Conservation (phyloP, 92 coral and sea anemone genomes). For the Porites rus region DNA sequence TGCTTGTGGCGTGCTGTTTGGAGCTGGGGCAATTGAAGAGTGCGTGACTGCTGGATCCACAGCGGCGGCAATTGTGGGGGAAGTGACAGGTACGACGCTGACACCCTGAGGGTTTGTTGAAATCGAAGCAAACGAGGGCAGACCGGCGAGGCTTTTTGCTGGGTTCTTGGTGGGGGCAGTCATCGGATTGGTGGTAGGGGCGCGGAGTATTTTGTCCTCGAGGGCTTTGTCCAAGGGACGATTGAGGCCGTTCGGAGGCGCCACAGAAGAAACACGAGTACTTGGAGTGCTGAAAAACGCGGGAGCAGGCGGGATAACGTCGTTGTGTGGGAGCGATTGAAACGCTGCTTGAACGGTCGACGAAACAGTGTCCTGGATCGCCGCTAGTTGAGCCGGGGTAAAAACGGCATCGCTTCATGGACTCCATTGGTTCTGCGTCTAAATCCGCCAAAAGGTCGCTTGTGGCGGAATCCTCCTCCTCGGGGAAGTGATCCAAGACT, state of each 20-base stretch:
- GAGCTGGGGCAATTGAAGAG: constrained; percentile 18
- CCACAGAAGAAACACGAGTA: neutral
- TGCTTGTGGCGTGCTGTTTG: neutral
- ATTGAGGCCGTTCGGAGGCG: neutral
- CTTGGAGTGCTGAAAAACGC: neutral
- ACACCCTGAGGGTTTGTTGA: constrained; percentile 33
- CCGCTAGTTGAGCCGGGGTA: no score
- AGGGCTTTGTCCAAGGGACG: constrained; percentile 9
- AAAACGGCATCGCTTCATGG: no score
- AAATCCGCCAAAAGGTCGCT: no score
- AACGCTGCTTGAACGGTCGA: no score
- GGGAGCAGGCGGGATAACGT: neutral
- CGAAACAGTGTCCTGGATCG: no score
- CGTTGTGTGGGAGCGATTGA: no score
- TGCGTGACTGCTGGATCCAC: neutral
- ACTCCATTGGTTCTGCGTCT: no score
- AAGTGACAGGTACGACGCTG: constrained; percentile 40
- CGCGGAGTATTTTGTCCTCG: neutral
- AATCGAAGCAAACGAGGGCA: constrained; percentile 36
- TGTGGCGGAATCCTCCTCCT: no score
- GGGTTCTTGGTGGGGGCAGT: constrained; percentile 32
- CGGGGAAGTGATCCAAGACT: no score
- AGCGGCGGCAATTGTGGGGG: constrained; percentile 38
- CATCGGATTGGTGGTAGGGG: constrained; percentile 14
- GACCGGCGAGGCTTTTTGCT: constrained; percentile 30